Evolutionary conservation across 2,888 invertebrate genomes (phyloP).

Genomic region (Lasioglossum zephyrum): DNA sequence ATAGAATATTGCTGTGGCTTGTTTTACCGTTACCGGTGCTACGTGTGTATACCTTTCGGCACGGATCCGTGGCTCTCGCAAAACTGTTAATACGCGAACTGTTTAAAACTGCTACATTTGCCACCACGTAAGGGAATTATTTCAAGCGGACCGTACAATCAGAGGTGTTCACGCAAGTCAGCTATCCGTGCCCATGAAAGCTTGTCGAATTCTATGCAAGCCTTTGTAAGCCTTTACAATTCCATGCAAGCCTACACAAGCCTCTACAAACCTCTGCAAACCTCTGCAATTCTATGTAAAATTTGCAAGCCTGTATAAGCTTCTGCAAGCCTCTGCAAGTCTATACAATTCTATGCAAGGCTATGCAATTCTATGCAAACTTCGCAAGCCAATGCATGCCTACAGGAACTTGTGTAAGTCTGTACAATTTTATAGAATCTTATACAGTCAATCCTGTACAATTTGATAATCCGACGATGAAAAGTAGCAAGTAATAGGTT

Average conservation of each 20-base stretch:
- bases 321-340: too few species aligned
- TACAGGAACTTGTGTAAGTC: too few species aligned
- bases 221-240: too few species aligned
- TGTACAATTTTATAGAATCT: neutral
- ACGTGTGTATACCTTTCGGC: constrained; percentile 54
- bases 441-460: neutral
- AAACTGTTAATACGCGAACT: constrained; percentile 65
- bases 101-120: constrained; percentile 54
- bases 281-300: too few species aligned
- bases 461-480: neutral
- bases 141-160: constrained; percentile 63
- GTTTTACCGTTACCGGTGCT: constrained; percentile 65
- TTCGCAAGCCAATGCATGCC: too few species aligned
- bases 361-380: too few species aligned
- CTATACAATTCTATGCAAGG: too few species aligned
- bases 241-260: too few species aligned
- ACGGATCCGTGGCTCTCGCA: constrained; percentile 60
- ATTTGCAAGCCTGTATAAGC: too few species aligned
- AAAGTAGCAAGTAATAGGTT: neutral
- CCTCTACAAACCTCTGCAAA: too few species aligned
- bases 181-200: too few species aligned
- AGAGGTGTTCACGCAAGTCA: neutral
- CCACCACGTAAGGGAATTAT: constrained; percentile 32
- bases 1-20: constrained; percentile 46
- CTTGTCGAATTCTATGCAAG: neutral